Evolutionary conservation across 1,140 invertebrate genomes (phyloP), one percentile per base, ranked within the genome.

Genomic region (Bombus pyrosoma): DNA sequence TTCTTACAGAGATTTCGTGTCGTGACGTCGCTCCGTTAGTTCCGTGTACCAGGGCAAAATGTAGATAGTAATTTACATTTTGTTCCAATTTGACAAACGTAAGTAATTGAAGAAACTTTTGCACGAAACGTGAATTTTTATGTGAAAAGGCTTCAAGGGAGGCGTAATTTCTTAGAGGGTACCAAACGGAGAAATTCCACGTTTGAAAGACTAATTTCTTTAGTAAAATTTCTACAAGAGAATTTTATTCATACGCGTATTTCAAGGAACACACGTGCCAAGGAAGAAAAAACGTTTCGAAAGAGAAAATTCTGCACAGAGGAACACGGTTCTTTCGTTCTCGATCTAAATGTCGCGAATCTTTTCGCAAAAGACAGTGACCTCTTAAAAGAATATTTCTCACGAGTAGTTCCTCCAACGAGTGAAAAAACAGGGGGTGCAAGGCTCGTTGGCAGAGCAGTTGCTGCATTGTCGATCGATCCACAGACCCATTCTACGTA

Each of bases 391-490:
- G 76, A 64, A 66, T 64, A 32, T 57, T 62, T 64, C n/a, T 18
- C 28, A 32, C 57, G 9, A 32, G 32, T 64, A 66, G 59, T 66
- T 43, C 0, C 34, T 37, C 22, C 25, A 34, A 1, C 22, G 25
- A 57, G 34, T n/a, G 37, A 76, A 75, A 53, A 75, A 64, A 81
- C 41, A 32, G 59, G 53, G 81, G 85, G 81, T 53, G 74, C 86
- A 37, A 41, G 68, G 43, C 75, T 79, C 25, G 72, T 69, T 79
- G 66, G 62, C 53, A 64, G 32, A 81, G 78, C 86, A 72, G 86
- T 72, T 82, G 69, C 66, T 66, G 79, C 86, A 83, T 39, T 66
- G 74, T 59, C 86, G 81, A 88, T 88, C 87, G 86, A 88, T 88
- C 86, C 73, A 41, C 69, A 72, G 39, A 72, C 28, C 71, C n/a